phyloP scores from a whole-genome alignment of 2,797 vertebrate species.

The Threskiornis aethiopicus region DNA sequence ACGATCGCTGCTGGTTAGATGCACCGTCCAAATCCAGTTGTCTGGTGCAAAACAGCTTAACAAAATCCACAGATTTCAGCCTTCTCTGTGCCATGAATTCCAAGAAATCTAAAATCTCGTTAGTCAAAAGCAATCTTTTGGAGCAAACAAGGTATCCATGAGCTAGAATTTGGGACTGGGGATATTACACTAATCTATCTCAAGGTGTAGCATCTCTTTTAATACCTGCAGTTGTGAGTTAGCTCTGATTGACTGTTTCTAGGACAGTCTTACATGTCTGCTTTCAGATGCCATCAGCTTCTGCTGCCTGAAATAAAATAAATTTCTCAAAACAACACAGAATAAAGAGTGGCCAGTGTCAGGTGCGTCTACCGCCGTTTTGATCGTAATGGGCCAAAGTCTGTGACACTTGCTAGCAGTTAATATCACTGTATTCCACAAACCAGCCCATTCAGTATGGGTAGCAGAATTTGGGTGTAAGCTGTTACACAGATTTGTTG shows the following conservation, averaged over 20 bases:
- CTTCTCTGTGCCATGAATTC: not conserved
- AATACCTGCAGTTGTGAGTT: not conserved
- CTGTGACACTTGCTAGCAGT: not conserved
- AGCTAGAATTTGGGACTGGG: not conserved
- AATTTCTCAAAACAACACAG: not conserved
- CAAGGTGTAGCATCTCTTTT: not conserved
- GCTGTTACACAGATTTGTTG: not conserved
- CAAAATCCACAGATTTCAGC: not conserved
- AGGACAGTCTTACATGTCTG: not conserved
- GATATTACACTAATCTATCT: not conserved
- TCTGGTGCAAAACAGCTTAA: not conserved
- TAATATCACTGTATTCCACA: not conserved
- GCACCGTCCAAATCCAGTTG: not conserved
- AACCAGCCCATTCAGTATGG: not conserved
- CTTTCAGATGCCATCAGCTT: not conserved
- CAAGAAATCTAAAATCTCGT: not conserved
- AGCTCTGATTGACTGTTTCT: not conserved
- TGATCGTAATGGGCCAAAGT: fast-evolving
- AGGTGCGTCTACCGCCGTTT: not conserved
- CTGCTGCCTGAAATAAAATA: not conserved
- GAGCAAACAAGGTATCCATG: not conserved
- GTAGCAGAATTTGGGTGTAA: not conserved
- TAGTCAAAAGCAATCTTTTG: not conserved
- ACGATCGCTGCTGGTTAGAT: not conserved
- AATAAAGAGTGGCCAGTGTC: not conserved